These are phyloP conservation scores for Pipistrellus pipistrellus DNA, from an alignment of 2,797 vertebrate species.

Conservation along the genomic window DNA sequence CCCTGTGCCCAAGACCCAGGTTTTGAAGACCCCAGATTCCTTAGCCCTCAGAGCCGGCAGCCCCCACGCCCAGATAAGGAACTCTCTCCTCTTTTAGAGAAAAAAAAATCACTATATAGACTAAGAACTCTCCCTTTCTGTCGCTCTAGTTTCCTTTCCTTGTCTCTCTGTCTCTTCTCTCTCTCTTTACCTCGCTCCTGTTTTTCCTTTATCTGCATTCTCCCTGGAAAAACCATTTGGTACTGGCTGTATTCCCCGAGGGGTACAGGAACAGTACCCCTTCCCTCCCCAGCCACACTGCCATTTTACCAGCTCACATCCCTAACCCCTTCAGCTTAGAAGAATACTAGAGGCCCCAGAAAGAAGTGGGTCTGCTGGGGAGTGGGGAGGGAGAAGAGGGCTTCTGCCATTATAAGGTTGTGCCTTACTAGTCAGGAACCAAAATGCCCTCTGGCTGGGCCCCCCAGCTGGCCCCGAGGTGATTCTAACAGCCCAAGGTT, in stretches of 20 bases:
- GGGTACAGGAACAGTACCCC: conserved; percentile 30
- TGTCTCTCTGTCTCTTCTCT: conserved; percentile 15
- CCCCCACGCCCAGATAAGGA: conserved; percentile 64
- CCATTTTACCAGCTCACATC: conserved; percentile 33
- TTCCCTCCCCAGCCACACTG: conserved; percentile 20
- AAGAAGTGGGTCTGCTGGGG: background rate
- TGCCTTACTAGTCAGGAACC: conserved; percentile 77
- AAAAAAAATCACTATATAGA: conserved; percentile 79
- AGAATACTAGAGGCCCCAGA: conserved; percentile 18
- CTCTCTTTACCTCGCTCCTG: background rate
- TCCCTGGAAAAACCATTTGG: conserved; percentile 70
- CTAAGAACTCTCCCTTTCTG: conserved; percentile 60
- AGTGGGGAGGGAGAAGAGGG: background rate
- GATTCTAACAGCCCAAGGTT: conserved; percentile 61
- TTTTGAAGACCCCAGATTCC: conserved; percentile 65
- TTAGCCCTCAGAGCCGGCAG: conserved; percentile 67
- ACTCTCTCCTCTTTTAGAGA: conserved; percentile 49
- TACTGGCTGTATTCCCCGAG: conserved; percentile 55
- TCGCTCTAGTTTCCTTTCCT: conserved; percentile 64
- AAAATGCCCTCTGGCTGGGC: background rate
- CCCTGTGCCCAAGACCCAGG: conserved; percentile 45
- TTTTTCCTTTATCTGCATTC: conserved; percentile 33
- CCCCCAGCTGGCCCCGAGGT: conserved; percentile 38
- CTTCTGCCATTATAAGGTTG: conserved; percentile 64
- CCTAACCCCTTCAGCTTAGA: conserved; percentile 9